Percentiles rank a stretch among this genome's conserved stretches.
phyloP scores from a whole-genome alignment of 2,797 vertebrate species.

The Psittacula derbiana region DNA sequence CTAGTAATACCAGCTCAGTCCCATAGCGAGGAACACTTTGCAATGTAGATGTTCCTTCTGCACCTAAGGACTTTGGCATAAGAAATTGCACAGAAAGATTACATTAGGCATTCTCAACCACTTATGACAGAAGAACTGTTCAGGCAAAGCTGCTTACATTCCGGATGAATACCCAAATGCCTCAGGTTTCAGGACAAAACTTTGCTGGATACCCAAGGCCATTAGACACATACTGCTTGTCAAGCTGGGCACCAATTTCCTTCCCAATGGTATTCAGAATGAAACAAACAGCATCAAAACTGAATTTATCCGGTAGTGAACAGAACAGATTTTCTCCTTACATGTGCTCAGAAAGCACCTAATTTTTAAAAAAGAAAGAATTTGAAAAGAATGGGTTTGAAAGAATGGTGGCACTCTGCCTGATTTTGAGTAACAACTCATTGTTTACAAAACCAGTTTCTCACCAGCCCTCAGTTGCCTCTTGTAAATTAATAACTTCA shows the following conservation, averaged over 20 bases:
- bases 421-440: background rate
- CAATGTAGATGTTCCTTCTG: background rate
- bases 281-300: background rate
- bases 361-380: background rate
- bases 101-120: background rate
- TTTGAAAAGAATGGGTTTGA: background rate
- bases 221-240: background rate
- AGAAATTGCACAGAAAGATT: background rate
- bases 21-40: background rate
- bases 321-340: background rate
- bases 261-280: background rate
- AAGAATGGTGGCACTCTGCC: background rate
- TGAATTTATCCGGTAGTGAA: background rate
- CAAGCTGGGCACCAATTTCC: background rate
- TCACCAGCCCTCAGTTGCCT: background rate
- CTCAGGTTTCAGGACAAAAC: background rate
- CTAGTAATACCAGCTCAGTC: background rate
- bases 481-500: background rate
- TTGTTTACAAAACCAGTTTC: background rate
- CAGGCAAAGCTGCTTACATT: background rate
- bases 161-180: background rate
- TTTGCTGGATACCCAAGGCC: background rate
- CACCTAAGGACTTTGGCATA: background rate
- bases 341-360: background rate
- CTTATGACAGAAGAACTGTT: background rate